Base-by-base conservation (phyloP, 2,113 vertebrate species). In the Sapajus apella region DNA sequence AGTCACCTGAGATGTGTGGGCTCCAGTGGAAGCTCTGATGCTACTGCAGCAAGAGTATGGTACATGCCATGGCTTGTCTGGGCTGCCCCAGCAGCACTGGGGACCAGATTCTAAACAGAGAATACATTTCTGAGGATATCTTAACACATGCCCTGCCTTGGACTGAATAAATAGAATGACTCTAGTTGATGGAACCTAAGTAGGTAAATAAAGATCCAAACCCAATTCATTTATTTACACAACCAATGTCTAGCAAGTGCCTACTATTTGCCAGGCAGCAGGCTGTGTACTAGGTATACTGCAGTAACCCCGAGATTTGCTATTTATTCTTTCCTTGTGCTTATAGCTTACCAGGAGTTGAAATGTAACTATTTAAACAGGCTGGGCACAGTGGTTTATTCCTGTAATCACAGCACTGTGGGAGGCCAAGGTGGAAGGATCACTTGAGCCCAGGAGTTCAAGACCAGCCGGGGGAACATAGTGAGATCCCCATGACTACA, bases 121-220 rank as follows among this genome's bases (percentile, higher is more conserved):
- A 40, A 8, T 4, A 18, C 2, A 37, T 37, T 68, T 27, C 40
- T 37, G 25, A 1, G 50, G n/a, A 25, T 0, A 9, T n/a, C 32
- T 68, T 23, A 37, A 56, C 4, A 18, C n/a, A 5, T 8, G 23
- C 35, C 17, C 47, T 75, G 32, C 12, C 45, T 9, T 10, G 17
- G 4, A 52, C 11, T 10, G 7, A 58, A 35, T n/a, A 6, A 27
- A 20, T 25, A 58, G 25, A 43, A 12, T 25, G 45, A 16, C 12
- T 80, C 40, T 50, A 3, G 14, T 30, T 27, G 1, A 4, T 9
- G 40, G 40, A 35, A 37, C 2, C 13, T 13, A 8, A 0, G 1
- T 4, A 75, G n/a, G 55, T 10, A 64, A 56, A 45, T 27, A 23
- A 75, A 27, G n/a, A 37, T 23, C 2, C 3, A 6, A 76, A 64